Percentiles rank a stretch among this genome's conserved stretches.
Conservation (phyloP, 2,888 invertebrate genomes). For the Neria commutata region DNA sequence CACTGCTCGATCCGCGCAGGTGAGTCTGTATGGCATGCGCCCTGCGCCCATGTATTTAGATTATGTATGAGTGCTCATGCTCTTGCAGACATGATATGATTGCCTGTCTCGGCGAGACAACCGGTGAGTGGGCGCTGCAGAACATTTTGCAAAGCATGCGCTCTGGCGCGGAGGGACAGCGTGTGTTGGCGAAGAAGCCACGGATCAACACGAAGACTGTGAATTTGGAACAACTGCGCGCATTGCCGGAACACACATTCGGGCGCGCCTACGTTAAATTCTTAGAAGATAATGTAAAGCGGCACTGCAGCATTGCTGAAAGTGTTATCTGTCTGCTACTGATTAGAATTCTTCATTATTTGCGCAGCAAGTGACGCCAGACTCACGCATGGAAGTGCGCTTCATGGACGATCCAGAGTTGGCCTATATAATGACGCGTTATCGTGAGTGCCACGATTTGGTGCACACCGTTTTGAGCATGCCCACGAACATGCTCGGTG, state of each 20-base stretch:
- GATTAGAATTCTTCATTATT: constrained; percentile 2
- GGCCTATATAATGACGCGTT: constrained; percentile 96
- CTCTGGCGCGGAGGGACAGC: constrained; percentile 74
- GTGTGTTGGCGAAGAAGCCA: constrained; percentile 79
- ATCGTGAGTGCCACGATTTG: constrained; percentile 96
- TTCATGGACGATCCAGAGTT: constrained; percentile 87
- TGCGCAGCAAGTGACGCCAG: constrained; percentile 81
- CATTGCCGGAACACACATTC: constrained; percentile 79
- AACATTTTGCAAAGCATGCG: constrained; percentile 79
- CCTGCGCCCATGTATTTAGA: neutral
- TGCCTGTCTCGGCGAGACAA: constrained; percentile 92
- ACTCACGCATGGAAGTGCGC: constrained; percentile 85
- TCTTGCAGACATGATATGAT: constrained; percentile 83
- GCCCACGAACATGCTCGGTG: constrained; percentile 91
- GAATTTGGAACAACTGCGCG: constrained; percentile 72
- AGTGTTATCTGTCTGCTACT: neutral
- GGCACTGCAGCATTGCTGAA: neutral
- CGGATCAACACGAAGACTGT: constrained; percentile 85
- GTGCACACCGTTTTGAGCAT: constrained; percentile 89
- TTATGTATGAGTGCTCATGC: neutral
- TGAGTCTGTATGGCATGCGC: constrained; percentile 21
- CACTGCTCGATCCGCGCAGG: constrained; percentile 80
- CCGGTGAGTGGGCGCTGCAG: constrained; percentile 74
- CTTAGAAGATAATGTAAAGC: constrained; percentile 72
- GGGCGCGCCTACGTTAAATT: constrained; percentile 88